A percentile compares a stretch with the other conserved stretches of the same genome.
Evolutionary conservation across 2,113 vertebrate genomes (phyloP).

Genomic region (Dasyprocta punctata): DNA sequence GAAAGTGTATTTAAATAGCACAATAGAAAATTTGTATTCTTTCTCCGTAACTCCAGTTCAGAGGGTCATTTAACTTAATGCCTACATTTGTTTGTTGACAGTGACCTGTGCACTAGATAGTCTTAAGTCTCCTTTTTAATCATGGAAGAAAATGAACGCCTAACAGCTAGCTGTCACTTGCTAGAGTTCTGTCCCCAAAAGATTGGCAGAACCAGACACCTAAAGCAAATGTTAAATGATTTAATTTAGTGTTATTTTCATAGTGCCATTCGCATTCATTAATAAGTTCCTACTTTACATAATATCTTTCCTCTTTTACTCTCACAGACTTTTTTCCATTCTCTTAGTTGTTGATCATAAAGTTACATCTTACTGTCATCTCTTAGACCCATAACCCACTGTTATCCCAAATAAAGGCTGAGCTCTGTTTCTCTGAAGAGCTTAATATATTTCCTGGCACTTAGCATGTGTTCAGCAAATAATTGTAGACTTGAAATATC

Average conservation of each 20-base stretch:
- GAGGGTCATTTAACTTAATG: not conserved
- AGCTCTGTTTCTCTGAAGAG: conserved; percentile 59
- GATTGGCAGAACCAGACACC: conserved; percentile 7
- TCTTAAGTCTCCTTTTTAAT: not conserved
- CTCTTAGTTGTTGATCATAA: not conserved
- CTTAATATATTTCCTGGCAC: conserved; percentile 57
- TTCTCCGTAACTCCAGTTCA: not conserved
- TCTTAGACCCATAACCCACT: not conserved
- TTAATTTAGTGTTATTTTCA: conserved; percentile 36
- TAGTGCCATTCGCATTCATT: conserved; percentile 1
- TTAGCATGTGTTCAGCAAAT: conserved; percentile 68
- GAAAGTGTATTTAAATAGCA: not conserved
- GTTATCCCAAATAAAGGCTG: conserved; percentile 34
- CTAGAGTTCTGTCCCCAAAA: not conserved
- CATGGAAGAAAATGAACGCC: not conserved
- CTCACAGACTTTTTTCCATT: not conserved
- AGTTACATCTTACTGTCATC: not conserved
- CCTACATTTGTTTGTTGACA: not conserved
- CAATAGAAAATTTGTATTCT: not conserved
- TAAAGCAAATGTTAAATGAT: conserved; percentile 18
- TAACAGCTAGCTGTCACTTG: not conserved
- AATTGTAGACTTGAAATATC: conserved; percentile 69
- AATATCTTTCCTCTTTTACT: conserved; percentile 7
- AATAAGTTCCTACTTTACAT: conserved; percentile 6
- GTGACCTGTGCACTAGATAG: not conserved